A percentile compares a stretch with the other conserved stretches of the same genome.
Conservation (phyloP, 1,140 invertebrate genomes). For the Sycophaga agraensis region DNA sequence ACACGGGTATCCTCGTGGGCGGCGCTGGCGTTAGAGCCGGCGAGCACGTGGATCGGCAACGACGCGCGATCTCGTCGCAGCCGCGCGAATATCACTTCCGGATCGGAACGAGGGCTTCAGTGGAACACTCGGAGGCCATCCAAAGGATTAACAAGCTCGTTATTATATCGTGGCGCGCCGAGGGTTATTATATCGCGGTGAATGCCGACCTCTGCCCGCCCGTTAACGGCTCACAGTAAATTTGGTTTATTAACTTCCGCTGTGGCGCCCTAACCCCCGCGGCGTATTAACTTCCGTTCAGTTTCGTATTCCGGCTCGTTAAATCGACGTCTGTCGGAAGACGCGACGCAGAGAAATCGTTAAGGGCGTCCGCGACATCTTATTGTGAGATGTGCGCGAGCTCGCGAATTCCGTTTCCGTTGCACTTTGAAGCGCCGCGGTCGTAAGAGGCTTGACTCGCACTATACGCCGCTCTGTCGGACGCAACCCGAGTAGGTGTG, state of each 20-base stretch:
- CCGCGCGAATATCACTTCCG: too few species aligned
- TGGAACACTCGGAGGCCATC: too few species aligned
- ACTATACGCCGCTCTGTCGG: too few species aligned
- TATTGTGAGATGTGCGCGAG: neutral
- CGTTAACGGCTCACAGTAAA: slow-evolving; percentile 9
- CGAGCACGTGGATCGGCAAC: too few species aligned
- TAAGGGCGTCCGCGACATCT: slow-evolving; percentile 1
- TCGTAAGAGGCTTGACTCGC: slow-evolving; percentile 14
- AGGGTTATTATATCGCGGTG: neutral
- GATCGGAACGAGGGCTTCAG: too few species aligned
- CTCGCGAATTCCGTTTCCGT: too few species aligned
- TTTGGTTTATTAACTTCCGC: slow-evolving; percentile 25
- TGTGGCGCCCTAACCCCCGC: neutral
- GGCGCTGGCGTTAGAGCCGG: too few species aligned
- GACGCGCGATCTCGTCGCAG: too few species aligned
- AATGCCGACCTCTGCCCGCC: too few species aligned
- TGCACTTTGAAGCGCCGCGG: neutral
- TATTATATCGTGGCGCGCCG: neutral
- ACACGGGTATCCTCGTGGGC: too few species aligned
- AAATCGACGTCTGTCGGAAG: slow-evolving; percentile 19
- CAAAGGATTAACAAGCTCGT: slow-evolving; percentile 20
- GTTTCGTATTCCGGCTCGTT: slow-evolving; percentile 13
- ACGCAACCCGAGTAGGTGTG: too few species aligned
- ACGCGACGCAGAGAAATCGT: slow-evolving; percentile 4
- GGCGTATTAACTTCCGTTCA: slow-evolving; percentile 16